Evolutionary conservation across 2,113 vertebrate genomes (phyloP), one percentile per base, ranked within the genome.

Genomic region (Crocuta crocuta): DNA sequence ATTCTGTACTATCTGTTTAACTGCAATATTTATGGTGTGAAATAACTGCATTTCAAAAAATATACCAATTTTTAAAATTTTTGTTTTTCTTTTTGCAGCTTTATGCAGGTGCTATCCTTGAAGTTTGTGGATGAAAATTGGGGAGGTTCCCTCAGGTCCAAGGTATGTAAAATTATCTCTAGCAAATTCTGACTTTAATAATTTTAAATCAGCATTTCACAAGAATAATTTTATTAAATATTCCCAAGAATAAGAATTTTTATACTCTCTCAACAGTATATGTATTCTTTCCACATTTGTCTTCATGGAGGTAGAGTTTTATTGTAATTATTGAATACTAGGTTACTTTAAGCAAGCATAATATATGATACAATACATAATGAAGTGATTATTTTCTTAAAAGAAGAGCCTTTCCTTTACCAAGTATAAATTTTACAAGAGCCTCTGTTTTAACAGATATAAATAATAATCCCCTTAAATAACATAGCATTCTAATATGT

Each of bases 121-220:
- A 99, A 98, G 99, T 99, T 93, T 99, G 99, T 98, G 99, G 99
- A 99, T 99, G 99, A 99, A 99, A 99, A 99, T 35, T 99, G 99
- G 99, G 99, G 98, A 99, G 99, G 99, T 99, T 99, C 99, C 99
- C 99, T 97, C 99, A 99, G 99, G 99, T 99, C 99, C 99, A 99
- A 99, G 99, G 99, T 99, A 98, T 99, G 98, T 98, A 96, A 96
- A 98, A 71, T 86, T 43, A 45, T 23, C 80, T 80, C 43, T 16
- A 55, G 7, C 71, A 53, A 94, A 86, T 28, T 87, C 21, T 95
- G 4, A 70, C 9, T 89, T 93, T 86, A 88, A 73, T 93, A 21
- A 74, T 53, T 97, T 95, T 81, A 96, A 91, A 89, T 80, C 43
- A n/a, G 0, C 39, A 85, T 95, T 95, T 92, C 31, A 90, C 10